Base-by-base conservation (phyloP, 2,797 vertebrate species). In the Sibirionetta formosa region DNA sequence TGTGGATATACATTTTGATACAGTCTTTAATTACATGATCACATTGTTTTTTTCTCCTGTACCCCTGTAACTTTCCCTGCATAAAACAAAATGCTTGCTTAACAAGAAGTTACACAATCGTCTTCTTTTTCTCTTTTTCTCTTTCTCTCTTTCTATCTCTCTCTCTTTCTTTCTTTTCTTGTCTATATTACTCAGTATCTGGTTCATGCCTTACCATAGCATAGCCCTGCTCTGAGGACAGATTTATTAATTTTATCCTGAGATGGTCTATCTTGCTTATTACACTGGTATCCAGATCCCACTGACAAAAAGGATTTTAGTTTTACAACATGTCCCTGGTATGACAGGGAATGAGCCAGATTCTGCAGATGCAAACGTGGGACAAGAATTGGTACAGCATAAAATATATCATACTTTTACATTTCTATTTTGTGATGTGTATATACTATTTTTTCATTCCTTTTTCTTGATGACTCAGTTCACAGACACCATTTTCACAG, bases 291-390 rank as follows among this genome's bases (percentile, higher is more conserved):
- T 44, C 42, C 56, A 56, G 9, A 35, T 48, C 24, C 24, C 53
- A 81, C 11, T 24, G 46, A 9, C 40, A 92, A 69, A 83, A 29
- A 58, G 19, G 9, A 73, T 65, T 91, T 89, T n/a, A 36, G 60
- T 64, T 88, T 66, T 76, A 82, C 16, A 73, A 14, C 17, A 18
- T 0, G 0, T 0, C 20, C 7, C 18, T 65, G 9, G 3, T 40
- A 36, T 19, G 36, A 40, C 9, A 88, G 44, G 35, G 23, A 90
- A 70, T 3, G 5, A 88, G 12, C 11, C 22, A 86, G 46, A 36
- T 71, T 54, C 1, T 54, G 14, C 33, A 72, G 36, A 82, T 19
- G 13, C 26, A 82, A 38, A 88, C 57, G 7, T 13, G 22, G 7
- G 40, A 72, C 27, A 85, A 53, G 44, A 82, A 48, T 1, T 48